Evolutionary conservation across 1,140 invertebrate species (phyloP).

Genomic region (Drosophila navojoa): DNA sequence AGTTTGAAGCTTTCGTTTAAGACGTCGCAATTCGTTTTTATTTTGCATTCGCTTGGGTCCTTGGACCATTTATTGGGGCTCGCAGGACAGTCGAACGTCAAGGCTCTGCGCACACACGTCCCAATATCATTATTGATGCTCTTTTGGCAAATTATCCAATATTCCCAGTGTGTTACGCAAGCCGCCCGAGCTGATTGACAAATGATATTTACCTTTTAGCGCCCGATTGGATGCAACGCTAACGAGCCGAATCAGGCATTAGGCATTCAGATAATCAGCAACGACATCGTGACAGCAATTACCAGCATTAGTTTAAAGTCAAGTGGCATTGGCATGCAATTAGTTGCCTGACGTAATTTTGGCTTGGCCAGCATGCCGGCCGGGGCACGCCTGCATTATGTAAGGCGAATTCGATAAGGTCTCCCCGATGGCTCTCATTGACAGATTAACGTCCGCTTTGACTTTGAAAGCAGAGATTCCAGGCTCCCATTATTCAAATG

Average conservation of each 20-base stretch:
- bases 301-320: constrained; percentile 70
- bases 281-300: constrained; percentile 75
- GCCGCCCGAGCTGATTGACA: constrained; percentile 53
- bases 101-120: constrained; percentile 2
- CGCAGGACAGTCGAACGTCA: constrained; percentile 35
- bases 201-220: constrained; percentile 67
- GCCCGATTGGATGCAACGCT: constrained; percentile 64
- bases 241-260: constrained; percentile 19
- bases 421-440: constrained; percentile 34
- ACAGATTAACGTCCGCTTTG: constrained; percentile 41
- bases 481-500: constrained; percentile 50
- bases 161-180: neutral
- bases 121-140: constrained; percentile 31
- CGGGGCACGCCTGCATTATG: constrained; percentile 19
- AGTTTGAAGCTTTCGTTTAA: constrained; percentile 59
- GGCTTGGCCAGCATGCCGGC: constrained; percentile 30
- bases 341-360: constrained; percentile 27
- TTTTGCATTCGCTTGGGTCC: constrained; percentile 6
- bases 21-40: constrained; percentile 64
- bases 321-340: constrained; percentile 37
- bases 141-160: constrained; percentile 40
- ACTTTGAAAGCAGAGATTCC: constrained; percentile 28
- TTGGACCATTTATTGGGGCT: constrained; percentile 23
- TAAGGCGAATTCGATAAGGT: constrained; percentile 34
- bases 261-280: constrained; percentile 64